Evolutionary conservation across 2,113 vertebrate genomes (phyloP).

Genomic region (Uria lomvia): DNA sequence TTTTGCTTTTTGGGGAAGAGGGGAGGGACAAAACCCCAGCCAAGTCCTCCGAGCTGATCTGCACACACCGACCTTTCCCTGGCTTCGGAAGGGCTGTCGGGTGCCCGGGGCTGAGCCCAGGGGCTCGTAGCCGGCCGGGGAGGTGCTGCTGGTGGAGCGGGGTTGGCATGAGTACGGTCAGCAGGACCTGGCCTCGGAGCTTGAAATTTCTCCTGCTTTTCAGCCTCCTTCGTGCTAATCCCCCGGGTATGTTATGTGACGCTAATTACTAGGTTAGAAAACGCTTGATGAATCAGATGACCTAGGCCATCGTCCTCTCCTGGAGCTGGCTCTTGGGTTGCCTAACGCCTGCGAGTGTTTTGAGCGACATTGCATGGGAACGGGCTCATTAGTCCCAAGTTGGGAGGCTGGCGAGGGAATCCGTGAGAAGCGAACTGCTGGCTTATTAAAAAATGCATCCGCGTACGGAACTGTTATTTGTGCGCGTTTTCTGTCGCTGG

Average conservation of each 20-base stretch:
- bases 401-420: neutral
- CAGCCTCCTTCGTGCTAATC: neutral
- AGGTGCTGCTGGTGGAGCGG: neutral
- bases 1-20: neutral
- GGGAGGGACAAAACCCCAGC: neutral
- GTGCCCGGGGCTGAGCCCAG: neutral
- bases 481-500: neutral
- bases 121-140: rapidly evolving
- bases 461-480: neutral
- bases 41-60: neutral
- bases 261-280: slow-evolving; percentile 26
- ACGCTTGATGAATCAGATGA: slow-evolving; percentile 11
- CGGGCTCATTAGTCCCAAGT: neutral
- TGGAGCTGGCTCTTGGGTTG: neutral
- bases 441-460: neutral
- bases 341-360: neutral
- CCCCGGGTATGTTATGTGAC: neutral
- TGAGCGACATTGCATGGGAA: neutral
- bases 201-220: neutral
- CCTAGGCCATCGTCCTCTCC: neutral
- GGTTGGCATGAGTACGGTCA: neutral
- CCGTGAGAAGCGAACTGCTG: slow-evolving; percentile 49
- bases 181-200: neutral
- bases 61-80: rapidly evolving
- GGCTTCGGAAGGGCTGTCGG: neutral